Evolutionary conservation across 2,797 vertebrate genomes (phyloP), one percentile per base, ranked within the genome.

Genomic region (Darevskia mixta): DNA sequence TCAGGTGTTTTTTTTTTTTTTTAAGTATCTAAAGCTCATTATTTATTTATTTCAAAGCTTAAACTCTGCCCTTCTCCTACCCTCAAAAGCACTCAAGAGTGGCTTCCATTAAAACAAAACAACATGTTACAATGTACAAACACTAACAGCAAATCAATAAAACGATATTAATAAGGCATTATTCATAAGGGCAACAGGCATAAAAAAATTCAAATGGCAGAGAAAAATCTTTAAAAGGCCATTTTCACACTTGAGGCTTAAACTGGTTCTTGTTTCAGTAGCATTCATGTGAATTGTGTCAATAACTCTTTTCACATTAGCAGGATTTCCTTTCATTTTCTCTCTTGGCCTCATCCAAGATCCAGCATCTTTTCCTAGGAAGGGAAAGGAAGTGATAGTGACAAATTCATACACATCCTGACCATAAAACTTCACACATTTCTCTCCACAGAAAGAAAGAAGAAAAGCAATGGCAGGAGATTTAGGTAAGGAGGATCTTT

Each of bases 121-220:
- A 18, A 17, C 32, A 85, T 76, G 27, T 85, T 85, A 64, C 35
- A 85, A 58, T 58, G 49, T 75, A 75, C 32, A 75, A 58, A 6
- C 61, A 23, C 49, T 41, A 64, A 45, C 20, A 55, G 38, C 20
- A 66, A n/a, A 85, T 77, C 38, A 15, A 45, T 85, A 85, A 85
- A 85, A 77, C 9, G 64, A 61, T 75, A 76, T 76, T 76, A 85
- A 85, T 66, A 85, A 77, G 27, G 18, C 27, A 85, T 77, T 77
- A 41, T 77, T 85, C 41, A 66, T 64, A n/a, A 41, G 18, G 61
- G 83, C 83, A 77, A 66, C 61, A 76, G 10, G 27, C 58, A 85
- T 77, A 75, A 66, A 85, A 64, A 64, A 66, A 64, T n/a, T 85
- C 5, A 77, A 45, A 85, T 45, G 9, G 5, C 18, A 66, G 43